Evolutionary conservation across 2,797 vertebrate genomes (phyloP).

Genomic region (Hapalemur alaotrensis): DNA sequence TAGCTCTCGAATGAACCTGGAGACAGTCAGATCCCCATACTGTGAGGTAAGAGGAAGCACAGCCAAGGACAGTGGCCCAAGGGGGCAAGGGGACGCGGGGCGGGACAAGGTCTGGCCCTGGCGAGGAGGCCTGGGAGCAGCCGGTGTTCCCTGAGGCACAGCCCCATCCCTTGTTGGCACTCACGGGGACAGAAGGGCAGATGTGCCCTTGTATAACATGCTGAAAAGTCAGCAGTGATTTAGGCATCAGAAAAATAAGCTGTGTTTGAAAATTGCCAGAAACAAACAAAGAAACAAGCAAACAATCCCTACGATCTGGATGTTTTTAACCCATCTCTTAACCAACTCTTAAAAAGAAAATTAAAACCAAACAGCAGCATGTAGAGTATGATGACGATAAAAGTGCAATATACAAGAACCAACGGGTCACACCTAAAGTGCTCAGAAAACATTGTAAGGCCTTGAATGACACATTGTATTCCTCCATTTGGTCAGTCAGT

Average conservation of each 20-base stretch:
- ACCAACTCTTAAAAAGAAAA: not conserved
- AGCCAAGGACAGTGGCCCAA: not conserved
- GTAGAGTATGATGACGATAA: not conserved
- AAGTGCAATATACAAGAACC: not conserved
- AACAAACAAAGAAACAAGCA: not conserved
- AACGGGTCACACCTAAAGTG: not conserved
- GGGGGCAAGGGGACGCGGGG: fast-evolving
- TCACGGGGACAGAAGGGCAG: not conserved
- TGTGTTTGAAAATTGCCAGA: not conserved
- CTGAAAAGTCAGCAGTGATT: not conserved
- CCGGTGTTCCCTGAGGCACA: too few relatives aligned
- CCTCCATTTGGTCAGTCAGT: not conserved
- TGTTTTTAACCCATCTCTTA: not conserved
- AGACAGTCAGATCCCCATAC: not conserved
- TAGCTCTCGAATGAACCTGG: not conserved
- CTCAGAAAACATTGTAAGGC: not conserved
- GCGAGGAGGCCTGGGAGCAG: not conserved
- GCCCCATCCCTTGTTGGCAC: not conserved
- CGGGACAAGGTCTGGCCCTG: too few relatives aligned
- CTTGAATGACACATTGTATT: not conserved
- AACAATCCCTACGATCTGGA: not conserved
- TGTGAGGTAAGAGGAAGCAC: not conserved
- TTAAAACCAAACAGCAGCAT: not conserved
- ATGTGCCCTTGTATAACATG: too few relatives aligned
- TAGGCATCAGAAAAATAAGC: not conserved